Percentiles rank a stretch among this genome's conserved stretches.
phyloP scores from a whole-genome alignment of 2,888 invertebrate genomes.

The Nyleta sp. region DNA sequence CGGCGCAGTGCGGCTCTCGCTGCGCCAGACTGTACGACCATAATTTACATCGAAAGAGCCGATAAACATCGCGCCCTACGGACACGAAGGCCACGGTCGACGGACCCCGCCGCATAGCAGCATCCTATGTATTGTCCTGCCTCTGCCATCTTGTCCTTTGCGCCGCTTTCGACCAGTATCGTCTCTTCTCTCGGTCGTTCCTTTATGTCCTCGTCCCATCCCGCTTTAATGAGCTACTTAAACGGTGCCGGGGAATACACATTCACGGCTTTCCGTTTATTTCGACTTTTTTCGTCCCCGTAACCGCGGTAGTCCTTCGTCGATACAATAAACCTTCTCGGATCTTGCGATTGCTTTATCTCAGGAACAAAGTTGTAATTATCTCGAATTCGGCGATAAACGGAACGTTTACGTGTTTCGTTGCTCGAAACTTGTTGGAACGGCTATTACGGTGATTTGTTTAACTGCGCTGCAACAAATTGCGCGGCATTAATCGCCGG shows the following conservation, averaged over 20 bases:
- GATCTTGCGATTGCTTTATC: slow-evolving; percentile 42
- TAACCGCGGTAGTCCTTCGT: slow-evolving; percentile 35
- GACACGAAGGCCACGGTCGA: slow-evolving; percentile 71
- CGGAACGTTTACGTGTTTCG: no score
- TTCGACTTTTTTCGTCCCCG: slow-evolving; percentile 24
- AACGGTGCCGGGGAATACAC: slow-evolving; percentile 45
- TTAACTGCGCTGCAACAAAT: no score
- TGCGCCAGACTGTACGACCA: slow-evolving; percentile 69
- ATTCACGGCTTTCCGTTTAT: slow-evolving; percentile 30
- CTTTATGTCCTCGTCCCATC: slow-evolving; percentile 46
- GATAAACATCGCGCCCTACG: slow-evolving; percentile 77
- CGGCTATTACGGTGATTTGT: no score
- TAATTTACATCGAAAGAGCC: slow-evolving; percentile 78
- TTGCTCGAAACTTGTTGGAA: no score
- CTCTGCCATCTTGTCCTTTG: slow-evolving; percentile 60
- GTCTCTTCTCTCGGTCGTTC: slow-evolving; percentile 45
- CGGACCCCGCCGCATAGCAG: slow-evolving; percentile 64
- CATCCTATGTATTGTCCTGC: slow-evolving; percentile 68
- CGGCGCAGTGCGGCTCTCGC: slow-evolving; percentile 48
- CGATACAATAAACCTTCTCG: slow-evolving; percentile 37
- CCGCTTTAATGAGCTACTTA: slow-evolving; percentile 60
- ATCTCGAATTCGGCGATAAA: slow-evolving; percentile 39
- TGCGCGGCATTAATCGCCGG: no score
- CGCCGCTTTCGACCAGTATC: slow-evolving; percentile 56
- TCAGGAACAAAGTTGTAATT: slow-evolving; percentile 38